phyloP scores from a whole-genome alignment of 23 tunicate genomes.

The Botrylloides violaceus region DNA sequence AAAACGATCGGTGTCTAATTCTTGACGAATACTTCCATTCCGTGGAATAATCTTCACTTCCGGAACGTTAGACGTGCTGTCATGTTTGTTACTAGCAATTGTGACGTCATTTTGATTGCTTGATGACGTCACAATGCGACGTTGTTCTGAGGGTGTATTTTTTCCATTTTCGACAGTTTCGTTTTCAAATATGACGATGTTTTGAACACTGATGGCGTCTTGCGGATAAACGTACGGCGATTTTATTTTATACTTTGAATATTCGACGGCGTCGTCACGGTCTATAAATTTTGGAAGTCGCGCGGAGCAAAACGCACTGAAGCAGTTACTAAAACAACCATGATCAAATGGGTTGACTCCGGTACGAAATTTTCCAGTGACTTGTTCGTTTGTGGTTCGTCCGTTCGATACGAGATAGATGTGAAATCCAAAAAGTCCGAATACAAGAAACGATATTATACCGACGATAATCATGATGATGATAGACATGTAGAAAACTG shows the following conservation, averaged over 20 bases:
- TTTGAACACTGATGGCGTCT: background rate
- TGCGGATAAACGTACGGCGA: slow-evolving; percentile 4
- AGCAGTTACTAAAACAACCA: slow-evolving; percentile 59
- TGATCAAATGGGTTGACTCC: slow-evolving; percentile 79
- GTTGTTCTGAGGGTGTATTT: background rate
- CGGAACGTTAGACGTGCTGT: slow-evolving; percentile 1
- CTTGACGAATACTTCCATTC: slow-evolving; percentile 16
- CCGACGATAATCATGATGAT: slow-evolving; percentile 55
- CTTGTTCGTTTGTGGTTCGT: slow-evolving; percentile 94
- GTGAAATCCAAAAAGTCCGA: slow-evolving; percentile 75
- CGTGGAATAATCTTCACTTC: slow-evolving; percentile 9
- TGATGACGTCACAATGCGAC: background rate
- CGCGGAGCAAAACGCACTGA: slow-evolving; percentile 40
- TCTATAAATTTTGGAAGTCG: slow-evolving; percentile 35
- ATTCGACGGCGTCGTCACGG: slow-evolving; percentile 8
- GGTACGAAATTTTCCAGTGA: slow-evolving; percentile 83
- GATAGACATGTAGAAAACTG: background rate
- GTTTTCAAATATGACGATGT: background rate
- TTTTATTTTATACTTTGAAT: slow-evolving; percentile 10
- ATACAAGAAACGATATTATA: slow-evolving; percentile 58
- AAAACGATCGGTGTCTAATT: slow-evolving; percentile 59
- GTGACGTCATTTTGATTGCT: background rate
- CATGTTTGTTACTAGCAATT: background rate
- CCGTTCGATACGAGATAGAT: slow-evolving; percentile 51
- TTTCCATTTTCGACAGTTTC: background rate